phyloP scores from a whole-genome alignment of 2,888 invertebrate genomes.

The Campoplex capitator region DNA sequence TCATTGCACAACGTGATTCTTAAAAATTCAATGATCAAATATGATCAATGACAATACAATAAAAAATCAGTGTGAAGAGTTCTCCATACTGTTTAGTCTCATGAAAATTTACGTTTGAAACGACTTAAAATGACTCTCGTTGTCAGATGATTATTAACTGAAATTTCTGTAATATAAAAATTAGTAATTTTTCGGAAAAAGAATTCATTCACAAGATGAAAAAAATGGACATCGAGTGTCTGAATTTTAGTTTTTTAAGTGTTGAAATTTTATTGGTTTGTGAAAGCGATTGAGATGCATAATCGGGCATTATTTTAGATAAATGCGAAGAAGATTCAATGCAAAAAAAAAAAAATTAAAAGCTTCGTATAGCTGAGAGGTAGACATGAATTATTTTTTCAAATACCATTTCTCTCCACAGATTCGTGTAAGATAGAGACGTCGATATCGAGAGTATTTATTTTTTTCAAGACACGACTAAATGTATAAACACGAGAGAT shows the following conservation, averaged over 20 bases:
- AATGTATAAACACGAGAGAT: constrained; percentile 13
- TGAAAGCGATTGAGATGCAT: neutral
- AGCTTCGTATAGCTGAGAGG: neutral
- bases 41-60: neutral
- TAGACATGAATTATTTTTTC: neutral
- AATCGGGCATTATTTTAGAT: neutral
- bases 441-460: constrained; percentile 16
- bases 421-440: neutral
- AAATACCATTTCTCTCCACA: neutral
- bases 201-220: neutral
- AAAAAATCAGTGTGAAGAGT: neutral
- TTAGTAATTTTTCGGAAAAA: neutral
- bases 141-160: neutral
- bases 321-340: too few relatives aligned
- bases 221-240: too few relatives aligned
- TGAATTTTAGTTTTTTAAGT: too few relatives aligned
- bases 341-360: neutral
- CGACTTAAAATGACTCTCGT: neutral
- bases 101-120: neutral
- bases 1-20: neutral
- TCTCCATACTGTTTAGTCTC: neutral
- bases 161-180: neutral
- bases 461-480: neutral
- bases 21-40: neutral
- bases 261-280: neutral